Evolutionary conservation across 2,797 vertebrate genomes (phyloP), one percentile per base, ranked within the genome.

Genomic region (Chelmon rostratus): DNA sequence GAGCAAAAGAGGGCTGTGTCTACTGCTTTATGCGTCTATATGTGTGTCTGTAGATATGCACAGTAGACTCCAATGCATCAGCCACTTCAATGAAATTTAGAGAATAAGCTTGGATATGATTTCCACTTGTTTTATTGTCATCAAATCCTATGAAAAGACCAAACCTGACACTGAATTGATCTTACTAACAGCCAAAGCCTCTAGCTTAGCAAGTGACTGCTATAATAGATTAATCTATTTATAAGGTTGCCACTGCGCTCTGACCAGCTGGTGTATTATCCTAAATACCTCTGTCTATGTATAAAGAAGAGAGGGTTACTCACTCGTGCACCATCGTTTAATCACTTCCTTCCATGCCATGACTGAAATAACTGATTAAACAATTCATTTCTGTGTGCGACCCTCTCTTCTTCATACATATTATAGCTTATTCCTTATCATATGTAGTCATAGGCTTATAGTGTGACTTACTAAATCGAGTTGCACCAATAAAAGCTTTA

Each of bases 1-100:
- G 31, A 78, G 59, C n/a, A 57, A 56, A 63, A 53, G 16, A 68
- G 68, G 47, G 66, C 42, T 9, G 37, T 33, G 54, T 8, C 52
- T 21, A 6, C 33, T 47, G 50, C 56, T 73, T 71, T 68, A 23
- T 63, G 44, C 53, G 65, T 59, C 23, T 25, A 42, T 49, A 68
- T 23, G 44, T 9, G 42, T 57, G n/a, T 58, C 12, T 47, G 52
- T 54, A 28, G n/a, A 65, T 49, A 40, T 73, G 64, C 44, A 49
- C 8, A 49, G 28, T 38, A 67, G 12, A 50, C 37, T 59, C 44
- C 31, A 72, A 3, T 50, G n/a, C 0, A 68, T 46, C 19, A 44
- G n/a, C 2, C 18, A 49, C 61, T 58, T 68, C 23, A 53, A 47
- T 75, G 2, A 64, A 31, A 77, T 12, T 67, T 1, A 75, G 52